A percentile compares a stretch with the other conserved stretches of the same genome.
Evolutionary conservation across 2,113 vertebrate genomes (phyloP).

Genomic region (Hippotragus niger): DNA sequence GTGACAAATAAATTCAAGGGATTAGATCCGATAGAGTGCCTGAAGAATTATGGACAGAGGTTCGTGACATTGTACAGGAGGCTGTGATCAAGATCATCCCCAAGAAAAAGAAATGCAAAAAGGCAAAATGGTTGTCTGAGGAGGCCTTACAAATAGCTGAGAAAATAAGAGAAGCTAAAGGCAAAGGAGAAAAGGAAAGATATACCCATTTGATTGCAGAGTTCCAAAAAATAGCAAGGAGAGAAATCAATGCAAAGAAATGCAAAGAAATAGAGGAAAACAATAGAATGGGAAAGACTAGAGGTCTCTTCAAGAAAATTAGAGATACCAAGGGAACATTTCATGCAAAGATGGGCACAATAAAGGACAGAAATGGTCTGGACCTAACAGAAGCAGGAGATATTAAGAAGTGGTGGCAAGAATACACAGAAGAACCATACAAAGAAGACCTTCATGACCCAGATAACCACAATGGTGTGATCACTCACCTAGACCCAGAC

Average conservation of each 20-base stretch:
- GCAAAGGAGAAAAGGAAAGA: background rate
- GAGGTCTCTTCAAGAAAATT: background rate
- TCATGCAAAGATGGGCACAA: background rate
- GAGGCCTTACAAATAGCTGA: background rate
- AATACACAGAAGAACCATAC: background rate
- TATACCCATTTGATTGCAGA: background rate
- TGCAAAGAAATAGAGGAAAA: background rate
- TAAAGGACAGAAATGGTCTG: background rate
- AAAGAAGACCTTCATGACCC: background rate
- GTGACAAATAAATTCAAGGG: background rate
- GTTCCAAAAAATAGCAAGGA: background rate
- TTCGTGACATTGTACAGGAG: background rate
- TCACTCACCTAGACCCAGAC: background rate
- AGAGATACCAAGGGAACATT: background rate
- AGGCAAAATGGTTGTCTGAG: background rate
- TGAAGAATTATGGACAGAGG: background rate
- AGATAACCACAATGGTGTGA: background rate
- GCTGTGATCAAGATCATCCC: background rate
- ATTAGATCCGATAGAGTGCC: background rate
- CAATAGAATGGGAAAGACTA: background rate
- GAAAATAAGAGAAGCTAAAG: background rate
- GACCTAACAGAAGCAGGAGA: background rate
- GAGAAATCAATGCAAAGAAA: background rate
- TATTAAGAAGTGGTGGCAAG: background rate
- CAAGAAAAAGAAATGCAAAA: background rate